These are phyloP conservation scores for Rutilus rutilus DNA, from an alignment of 2,113 vertebrate species.

Conservation along the genomic window DNA sequence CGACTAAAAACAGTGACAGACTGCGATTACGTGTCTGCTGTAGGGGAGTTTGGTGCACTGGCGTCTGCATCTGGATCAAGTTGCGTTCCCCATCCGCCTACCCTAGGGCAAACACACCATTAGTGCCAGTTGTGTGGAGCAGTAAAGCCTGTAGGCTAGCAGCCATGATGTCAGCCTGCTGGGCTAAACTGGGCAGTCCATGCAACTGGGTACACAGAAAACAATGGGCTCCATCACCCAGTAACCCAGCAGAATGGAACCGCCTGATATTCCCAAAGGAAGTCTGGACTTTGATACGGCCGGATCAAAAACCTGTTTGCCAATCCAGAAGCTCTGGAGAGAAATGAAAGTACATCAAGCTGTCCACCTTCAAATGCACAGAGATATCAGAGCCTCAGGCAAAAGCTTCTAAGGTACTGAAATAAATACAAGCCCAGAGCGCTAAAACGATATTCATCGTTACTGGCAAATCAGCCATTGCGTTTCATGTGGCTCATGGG, in stretches of 20 bases:
- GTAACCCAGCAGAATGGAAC: background rate
- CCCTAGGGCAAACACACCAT: constrained; percentile 51
- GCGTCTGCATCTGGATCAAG: constrained; percentile 46
- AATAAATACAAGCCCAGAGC: background rate
- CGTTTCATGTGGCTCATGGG: background rate
- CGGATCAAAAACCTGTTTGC: background rate
- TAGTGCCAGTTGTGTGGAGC: constrained; percentile 54
- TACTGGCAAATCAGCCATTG: background rate
- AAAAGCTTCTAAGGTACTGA: constrained; percentile 9
- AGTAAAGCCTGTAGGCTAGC: constrained; percentile 49
- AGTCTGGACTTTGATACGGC: constrained; percentile 11
- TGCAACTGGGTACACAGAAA: constrained; percentile 23
- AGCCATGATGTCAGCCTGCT: constrained; percentile 44
- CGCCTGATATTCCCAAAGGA: background rate
- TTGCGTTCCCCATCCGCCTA: constrained; percentile 22
- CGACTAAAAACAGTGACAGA: constrained; percentile 15
- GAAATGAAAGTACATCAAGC: constrained; percentile 11
- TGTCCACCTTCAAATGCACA: constrained; percentile 8
- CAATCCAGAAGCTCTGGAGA: constrained; percentile 3
- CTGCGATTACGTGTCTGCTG: constrained; percentile 36
- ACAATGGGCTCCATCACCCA: constrained; percentile 24
- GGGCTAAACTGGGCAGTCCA: constrained; percentile 22
- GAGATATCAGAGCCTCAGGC: background rate
- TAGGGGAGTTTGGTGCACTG: constrained; percentile 13
- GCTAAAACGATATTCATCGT: background rate